Percentiles rank a stretch among this genome's conserved stretches.
phyloP scores from a whole-genome alignment of 2,113 vertebrate genomes.

The Procapra przewalskii region DNA sequence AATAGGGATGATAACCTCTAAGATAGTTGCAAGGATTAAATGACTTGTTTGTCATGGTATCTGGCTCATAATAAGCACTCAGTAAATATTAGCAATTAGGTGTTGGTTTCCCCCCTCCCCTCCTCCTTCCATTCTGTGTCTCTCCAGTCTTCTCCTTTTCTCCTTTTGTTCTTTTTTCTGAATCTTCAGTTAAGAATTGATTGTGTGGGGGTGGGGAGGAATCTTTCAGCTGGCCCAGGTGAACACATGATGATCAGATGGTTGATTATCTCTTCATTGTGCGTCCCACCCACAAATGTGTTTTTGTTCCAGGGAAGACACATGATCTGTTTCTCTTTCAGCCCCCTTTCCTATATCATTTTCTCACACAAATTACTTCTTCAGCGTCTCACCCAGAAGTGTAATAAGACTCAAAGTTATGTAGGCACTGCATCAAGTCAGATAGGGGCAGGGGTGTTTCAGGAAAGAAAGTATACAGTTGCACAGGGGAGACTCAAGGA shows the following conservation, averaged over 20 bases:
- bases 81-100: conserved; percentile 36
- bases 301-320: neutral
- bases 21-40: conserved; percentile 42
- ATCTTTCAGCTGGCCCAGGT: neutral
- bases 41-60: conserved; percentile 23
- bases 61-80: conserved; percentile 49
- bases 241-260: neutral
- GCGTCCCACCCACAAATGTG: neutral
- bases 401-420: neutral
- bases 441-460: neutral
- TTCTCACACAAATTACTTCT: neutral
- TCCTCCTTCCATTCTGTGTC: neutral
- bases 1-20: neutral
- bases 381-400: conserved; percentile 4
- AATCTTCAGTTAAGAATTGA: neutral
- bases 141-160: conserved; percentile 26
- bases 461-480: neutral
- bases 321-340: neutral
- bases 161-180: conserved; percentile 27
- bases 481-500: neutral
- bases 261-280: neutral
- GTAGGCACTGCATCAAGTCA: neutral
- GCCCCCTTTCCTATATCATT: neutral
- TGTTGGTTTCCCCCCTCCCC: neutral
- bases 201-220: neutral